Percentiles rank a stretch among this genome's conserved stretches.
Evolutionary conservation across 1,140 invertebrate species (phyloP).

Genomic region (Elysia chlorotica): DNA sequence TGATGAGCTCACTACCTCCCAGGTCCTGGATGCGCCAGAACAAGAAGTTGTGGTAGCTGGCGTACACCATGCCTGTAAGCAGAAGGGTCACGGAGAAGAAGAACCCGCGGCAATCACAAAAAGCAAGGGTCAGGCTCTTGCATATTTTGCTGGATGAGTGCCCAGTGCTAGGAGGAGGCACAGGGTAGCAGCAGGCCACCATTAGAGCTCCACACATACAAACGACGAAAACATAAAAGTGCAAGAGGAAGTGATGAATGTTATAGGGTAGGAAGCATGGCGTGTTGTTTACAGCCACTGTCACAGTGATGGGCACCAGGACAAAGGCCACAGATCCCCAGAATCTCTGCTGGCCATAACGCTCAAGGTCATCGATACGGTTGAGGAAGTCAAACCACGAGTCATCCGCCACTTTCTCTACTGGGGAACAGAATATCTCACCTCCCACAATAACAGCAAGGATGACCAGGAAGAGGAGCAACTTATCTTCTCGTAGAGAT

Average conservation of each 20-base stretch:
- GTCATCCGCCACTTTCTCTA: constrained; percentile 58
- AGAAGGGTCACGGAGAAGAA: constrained; percentile 48
- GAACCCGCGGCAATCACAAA: constrained; percentile 44
- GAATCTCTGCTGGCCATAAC: constrained; percentile 56
- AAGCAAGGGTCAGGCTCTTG: constrained; percentile 40
- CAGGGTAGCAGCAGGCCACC: constrained; percentile 49
- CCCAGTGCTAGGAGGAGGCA: constrained; percentile 40
- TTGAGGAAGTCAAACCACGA: constrained; percentile 60
- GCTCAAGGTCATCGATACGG: constrained; percentile 55
- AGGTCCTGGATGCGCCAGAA: constrained; percentile 57
- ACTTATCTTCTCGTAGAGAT: constrained; percentile 22
- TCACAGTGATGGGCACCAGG: constrained; percentile 44
- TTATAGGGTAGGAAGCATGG: constrained; percentile 45
- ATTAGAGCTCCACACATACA: constrained; percentile 45
- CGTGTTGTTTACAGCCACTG: constrained; percentile 46
- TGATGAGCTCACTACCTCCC: constrained; percentile 43
- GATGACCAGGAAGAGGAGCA: constrained; percentile 43
- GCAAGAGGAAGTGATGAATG: constrained; percentile 52
- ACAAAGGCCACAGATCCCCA: constrained; percentile 50
- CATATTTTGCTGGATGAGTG: constrained; percentile 42
- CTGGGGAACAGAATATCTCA: constrained; percentile 49
- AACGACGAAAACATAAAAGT: constrained; percentile 53
- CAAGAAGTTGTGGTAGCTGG: constrained; percentile 50
- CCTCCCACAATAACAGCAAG: constrained; percentile 46
- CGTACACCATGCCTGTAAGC: constrained; percentile 46